Percentiles rank a stretch among this genome's conserved stretches.
phyloP scores from a whole-genome alignment of 2,888 invertebrate genomes.

The Eristalis intricaria region DNA sequence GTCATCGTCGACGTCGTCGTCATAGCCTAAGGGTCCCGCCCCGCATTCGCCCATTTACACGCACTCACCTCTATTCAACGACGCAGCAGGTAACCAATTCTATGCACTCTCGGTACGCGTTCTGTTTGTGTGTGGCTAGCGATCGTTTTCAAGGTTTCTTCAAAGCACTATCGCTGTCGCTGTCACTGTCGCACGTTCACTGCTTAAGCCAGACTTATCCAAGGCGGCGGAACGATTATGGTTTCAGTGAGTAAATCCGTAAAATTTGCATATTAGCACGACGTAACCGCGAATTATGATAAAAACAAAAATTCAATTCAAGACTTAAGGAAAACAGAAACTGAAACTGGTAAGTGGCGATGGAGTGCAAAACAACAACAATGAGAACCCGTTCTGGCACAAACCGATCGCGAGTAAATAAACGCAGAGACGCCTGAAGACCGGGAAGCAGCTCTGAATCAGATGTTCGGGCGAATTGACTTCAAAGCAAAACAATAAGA shows the following conservation, averaged over 20 bases:
- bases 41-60: conserved; percentile 19
- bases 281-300: conserved; percentile 26
- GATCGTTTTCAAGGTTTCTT: conserved; percentile 41
- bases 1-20: not conserved
- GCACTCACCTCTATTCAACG: conserved; percentile 33
- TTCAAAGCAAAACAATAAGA: not conserved
- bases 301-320: not conserved
- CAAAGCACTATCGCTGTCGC: conserved; percentile 2
- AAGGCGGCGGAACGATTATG: conserved; percentile 31
- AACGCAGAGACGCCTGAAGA: not conserved
- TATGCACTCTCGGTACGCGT: conserved; percentile 9
- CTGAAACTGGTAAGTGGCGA: not conserved
- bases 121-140: conserved; percentile 1
- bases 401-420: conserved; percentile 19
- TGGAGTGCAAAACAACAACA: conserved; percentile 4
- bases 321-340: conserved; percentile 36
- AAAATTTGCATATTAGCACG: conserved; percentile 51
- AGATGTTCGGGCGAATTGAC: not conserved
- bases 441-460: not conserved
- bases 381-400: conserved; percentile 43
- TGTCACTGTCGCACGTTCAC: not conserved
- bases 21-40: conserved; percentile 19
- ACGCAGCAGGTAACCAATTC: not conserved
- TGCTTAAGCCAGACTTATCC: conserved; percentile 19
- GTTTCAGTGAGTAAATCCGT: conserved; percentile 35